A percentile compares a stretch with the other conserved stretches of the same genome.
phyloP scores from a whole-genome alignment of 1,140 invertebrate genomes.

The Diabrotica undecimpunctata region DNA sequence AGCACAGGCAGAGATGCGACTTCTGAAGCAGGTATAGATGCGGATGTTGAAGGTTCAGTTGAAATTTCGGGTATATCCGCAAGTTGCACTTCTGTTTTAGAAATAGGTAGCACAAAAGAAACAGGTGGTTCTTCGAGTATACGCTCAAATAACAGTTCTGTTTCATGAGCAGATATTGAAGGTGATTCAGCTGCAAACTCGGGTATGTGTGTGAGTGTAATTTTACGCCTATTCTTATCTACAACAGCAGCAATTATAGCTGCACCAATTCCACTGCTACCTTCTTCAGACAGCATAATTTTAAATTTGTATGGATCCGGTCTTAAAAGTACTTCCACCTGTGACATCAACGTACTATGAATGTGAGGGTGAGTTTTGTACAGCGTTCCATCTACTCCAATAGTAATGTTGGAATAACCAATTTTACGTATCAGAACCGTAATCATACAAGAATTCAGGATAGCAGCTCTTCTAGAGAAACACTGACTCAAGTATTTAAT shows the following conservation, averaged over 20 bases:
- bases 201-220: no score
- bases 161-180: no score
- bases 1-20: no score
- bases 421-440: constrained; percentile 81
- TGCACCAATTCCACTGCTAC: constrained; percentile 92
- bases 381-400: constrained; percentile 97
- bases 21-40: no score
- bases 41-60: no score
- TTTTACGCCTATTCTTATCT: constrained; percentile 5
- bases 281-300: constrained; percentile 96
- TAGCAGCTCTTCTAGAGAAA: constrained; percentile 87
- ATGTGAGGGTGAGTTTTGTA: constrained; percentile 98
- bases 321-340: constrained; percentile 74
- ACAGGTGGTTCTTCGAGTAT: no score
- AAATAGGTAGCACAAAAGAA: no score
- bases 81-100: no score
- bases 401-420: constrained; percentile 79
- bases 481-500: constrained; percentile 79
- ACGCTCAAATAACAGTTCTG: no score
- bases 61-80: no score
- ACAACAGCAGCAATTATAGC: constrained; percentile 95
- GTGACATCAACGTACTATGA: constrained; percentile 90
- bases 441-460: constrained; percentile 84
- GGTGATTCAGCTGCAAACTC: no score
- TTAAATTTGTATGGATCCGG: constrained; percentile 73